Base-by-base conservation (phyloP, 2,113 vertebrate genomes). In the Tragelaphus imberbis region DNA sequence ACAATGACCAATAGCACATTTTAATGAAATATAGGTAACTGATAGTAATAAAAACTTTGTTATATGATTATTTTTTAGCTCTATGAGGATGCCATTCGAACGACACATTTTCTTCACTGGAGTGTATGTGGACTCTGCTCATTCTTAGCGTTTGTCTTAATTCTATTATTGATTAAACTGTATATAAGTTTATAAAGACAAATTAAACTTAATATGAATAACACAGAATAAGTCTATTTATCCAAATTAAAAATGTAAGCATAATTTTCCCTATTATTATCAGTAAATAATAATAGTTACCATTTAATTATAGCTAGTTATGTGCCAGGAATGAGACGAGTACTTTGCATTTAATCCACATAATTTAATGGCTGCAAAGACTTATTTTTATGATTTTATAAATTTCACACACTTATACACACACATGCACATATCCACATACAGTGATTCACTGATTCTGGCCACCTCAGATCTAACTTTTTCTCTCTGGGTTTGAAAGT, bases 211-310 rank as follows among this genome's bases (percentile, higher is more conserved):
- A 25, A 56, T 71, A 65, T 65, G 92, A 94, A 94, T 68, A 94
- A 84, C 14, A 14, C 10, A 90, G 53, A 93, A 86, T n/a, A 4
- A 91, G 12, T 91, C 49, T 92, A 82, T 81, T 94, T 92, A 85
- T 59, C 27, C 33, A 90, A 36, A 80, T 92, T 96, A 88, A 96
- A 97, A 95, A 87, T 88, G 90, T 33, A 97, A 98, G 56, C 65
- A 90, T 79, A 94, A n/a, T 16, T 89, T 92, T 71, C 30, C 53
- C 75, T 95, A 51, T 51, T 61, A 49, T 30, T 55, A 55, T 36
- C 23, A 36, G 56, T 28, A 65, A 40, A 77, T 63, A 94, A 47
- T 88, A 58, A 65, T 33, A 36, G 14, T 44, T 71, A 84, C 17
- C 2, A 6, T 49, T 93, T 80, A 88, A n/a, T 87, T 82, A 90